Conservation (phyloP, 1,140 invertebrate genomes). For the Bombus fervidus region DNA sequence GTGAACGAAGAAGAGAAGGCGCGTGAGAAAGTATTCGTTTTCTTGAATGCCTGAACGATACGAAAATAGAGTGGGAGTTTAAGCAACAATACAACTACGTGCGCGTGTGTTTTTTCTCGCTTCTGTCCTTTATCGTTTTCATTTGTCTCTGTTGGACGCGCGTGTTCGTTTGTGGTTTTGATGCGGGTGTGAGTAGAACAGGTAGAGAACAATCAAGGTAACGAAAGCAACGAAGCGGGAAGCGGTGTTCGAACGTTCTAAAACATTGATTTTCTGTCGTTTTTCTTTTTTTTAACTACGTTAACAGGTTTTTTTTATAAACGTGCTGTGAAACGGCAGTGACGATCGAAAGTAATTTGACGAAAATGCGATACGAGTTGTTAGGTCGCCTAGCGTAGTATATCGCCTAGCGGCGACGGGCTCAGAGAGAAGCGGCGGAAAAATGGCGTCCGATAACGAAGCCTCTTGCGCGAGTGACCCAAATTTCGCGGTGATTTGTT, state of each 20-base stretch:
- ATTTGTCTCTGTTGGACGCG: constrained; percentile 9
- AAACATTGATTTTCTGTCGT: constrained; percentile 23
- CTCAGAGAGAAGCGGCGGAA: constrained; percentile 74
- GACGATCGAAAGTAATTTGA: background rate
- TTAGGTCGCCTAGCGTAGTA: constrained; percentile 69
- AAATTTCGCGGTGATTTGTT: constrained; percentile 97
- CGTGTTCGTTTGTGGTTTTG: constrained; percentile 31
- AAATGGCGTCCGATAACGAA: constrained; percentile 93
- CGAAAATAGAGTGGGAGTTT: constrained; percentile 12
- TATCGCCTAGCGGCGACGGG: constrained; percentile 61
- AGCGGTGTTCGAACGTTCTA: constrained; percentile 48
- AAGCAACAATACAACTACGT: background rate
- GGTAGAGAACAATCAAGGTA: constrained; percentile 60
- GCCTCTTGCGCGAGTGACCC: constrained; percentile 95
- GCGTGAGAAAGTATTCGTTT: constrained; percentile 31
- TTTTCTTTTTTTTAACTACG: constrained; percentile 1
- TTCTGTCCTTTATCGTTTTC: constrained; percentile 2
- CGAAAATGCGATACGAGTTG: constrained; percentile 66
- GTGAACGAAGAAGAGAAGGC: constrained; percentile 23
- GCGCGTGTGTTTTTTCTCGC: constrained; percentile 7
- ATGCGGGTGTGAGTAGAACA: constrained; percentile 47
- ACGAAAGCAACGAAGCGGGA: constrained; percentile 50
- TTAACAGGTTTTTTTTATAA: constrained; percentile 8
- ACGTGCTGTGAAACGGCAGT: background rate
- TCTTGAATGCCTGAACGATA: constrained; percentile 21